Conservation (phyloP, 23 tunicate species). For the Ascidia mentula region DNA sequence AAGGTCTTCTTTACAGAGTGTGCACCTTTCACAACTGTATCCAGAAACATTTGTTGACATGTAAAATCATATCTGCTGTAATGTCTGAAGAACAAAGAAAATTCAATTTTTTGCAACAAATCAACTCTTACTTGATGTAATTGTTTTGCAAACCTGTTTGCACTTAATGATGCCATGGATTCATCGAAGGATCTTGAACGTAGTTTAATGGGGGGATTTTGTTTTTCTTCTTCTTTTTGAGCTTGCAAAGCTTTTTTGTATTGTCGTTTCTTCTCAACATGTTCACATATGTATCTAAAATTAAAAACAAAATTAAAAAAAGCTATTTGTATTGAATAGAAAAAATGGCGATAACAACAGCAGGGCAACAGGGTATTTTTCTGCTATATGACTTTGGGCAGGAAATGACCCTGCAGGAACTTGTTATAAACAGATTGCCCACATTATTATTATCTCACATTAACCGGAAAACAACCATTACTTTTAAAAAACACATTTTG, state of each 20-base stretch:
- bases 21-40: conserved; percentile 86
- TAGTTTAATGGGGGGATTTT: conserved; percentile 36
- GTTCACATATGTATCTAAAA: conserved; percentile 43
- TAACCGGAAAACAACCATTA: too few species aligned
- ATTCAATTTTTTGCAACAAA: background rate
- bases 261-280: conserved; percentile 24
- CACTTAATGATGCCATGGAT: conserved; percentile 58
- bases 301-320: background rate
- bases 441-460: too few species aligned
- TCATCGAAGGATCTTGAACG: conserved; percentile 37
- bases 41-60: conserved; percentile 87
- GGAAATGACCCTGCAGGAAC: too few species aligned
- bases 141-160: conserved; percentile 18
- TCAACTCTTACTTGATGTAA: background rate
- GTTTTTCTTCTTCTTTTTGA: conserved; percentile 32
- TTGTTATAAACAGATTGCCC: too few species aligned
- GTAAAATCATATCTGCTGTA: conserved; percentile 77
- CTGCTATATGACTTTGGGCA: too few species aligned
- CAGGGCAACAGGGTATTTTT: too few species aligned
- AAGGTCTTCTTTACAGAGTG: conserved; percentile 77
- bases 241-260: conserved; percentile 32
- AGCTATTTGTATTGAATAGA: too few species aligned
- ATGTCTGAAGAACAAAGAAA: conserved; percentile 41
- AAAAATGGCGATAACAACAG: too few species aligned
- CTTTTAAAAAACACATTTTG: too few species aligned